Evolutionary conservation across 2,888 invertebrate genomes (phyloP), one percentile per base, ranked within the genome.

Genomic region (Achlya flavicornis): DNA sequence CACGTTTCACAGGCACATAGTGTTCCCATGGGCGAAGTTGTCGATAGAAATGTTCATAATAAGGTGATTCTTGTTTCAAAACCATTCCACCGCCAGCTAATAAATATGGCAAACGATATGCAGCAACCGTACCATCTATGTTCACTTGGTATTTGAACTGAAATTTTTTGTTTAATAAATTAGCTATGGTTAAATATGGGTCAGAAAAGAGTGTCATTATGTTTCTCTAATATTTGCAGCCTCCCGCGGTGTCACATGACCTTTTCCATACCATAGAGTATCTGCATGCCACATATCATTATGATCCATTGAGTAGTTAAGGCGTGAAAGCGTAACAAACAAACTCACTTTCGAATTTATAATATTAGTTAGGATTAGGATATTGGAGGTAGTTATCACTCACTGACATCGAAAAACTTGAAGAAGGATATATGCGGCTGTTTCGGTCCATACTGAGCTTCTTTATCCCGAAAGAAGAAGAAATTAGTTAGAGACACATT

Each of bases 61-160:
- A 99, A n/a, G 95, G 95, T 0, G 99, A 99, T 35, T 97, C 96
- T 89, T 98, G 98, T 91, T 99, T 99, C 14, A 99, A 94, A 14
- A 99, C 96, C 66, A 98, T 89, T 0, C 98, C 96, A 78, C 97
- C 97, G 1, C 99, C 98, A 58, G 96, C 97, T 69, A 99, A 89
- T 26, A 99, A 94, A 86, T 98, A 99, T 0, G 99, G 99, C 72
- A 98, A 95, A 69, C 99, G 95, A 88, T 99, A 99, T 0, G 99
- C 98, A 26, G 99, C 99, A 16, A 99, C 99, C 53, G 99, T 98
- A 16, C 99, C 99, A 93, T 99, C 99, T 64, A 99, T 94, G 81
- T 96, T 98, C 41, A 99, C 88, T 91, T 98, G 98, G 88, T 98
- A 99, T 93, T 99, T 99, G 86, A 97, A 98, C 98, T 99, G 92